Base-by-base conservation (phyloP, 2,113 vertebrate species). In the Psittacula cyanocephala region DNA sequence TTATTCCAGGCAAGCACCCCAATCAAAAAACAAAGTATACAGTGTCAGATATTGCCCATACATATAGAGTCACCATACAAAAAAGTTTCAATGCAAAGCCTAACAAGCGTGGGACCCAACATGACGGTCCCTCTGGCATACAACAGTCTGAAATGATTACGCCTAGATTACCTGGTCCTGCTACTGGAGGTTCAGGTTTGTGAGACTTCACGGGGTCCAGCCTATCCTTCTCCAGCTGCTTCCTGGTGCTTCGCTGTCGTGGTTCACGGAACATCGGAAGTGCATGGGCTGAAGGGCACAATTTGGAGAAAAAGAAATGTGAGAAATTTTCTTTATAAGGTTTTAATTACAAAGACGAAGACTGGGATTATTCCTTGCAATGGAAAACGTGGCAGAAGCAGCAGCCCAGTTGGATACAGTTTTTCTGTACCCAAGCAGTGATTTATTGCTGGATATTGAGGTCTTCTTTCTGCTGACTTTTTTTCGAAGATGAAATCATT, bases 191-290 rank as follows among this genome's bases (percentile, higher is more conserved):
- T 88, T 99, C 99, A 0, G 99, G 99, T 94, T 99, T 99, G 98
- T 99, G 99, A 75, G 99, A 99, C 95, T 99, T 99, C 96, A 98
- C 91, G 9, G 99, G 99, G 90, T 99, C 99, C 53, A 99, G 97
- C 27, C 99, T 96, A 95, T 99, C 99, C 96, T 99, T 99, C 96
- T 99, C 99, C 98, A 99, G 98, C 97, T 99, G 99, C 72, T 99
- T 99, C 75, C 99, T 98, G 4, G 99, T 99, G 94, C 99, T 99
- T 91, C 99, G 97, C 44, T 99, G 99, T 72, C 99, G 98, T 89
- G 99, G 99, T 91, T 99, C 99, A n/a, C 99, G 98, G 98, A 99
- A 99, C 99, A 99, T 99, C 2, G 99, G 99, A 96, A 99, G 97
- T 0, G 99, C 99, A 59, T 99, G 99, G 80, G 99, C 99, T 99